These are phyloP conservation scores for Scaptomyza hsui DNA, from an alignment of 1,140 invertebrate genomes.

Conservation along the genomic window DNA sequence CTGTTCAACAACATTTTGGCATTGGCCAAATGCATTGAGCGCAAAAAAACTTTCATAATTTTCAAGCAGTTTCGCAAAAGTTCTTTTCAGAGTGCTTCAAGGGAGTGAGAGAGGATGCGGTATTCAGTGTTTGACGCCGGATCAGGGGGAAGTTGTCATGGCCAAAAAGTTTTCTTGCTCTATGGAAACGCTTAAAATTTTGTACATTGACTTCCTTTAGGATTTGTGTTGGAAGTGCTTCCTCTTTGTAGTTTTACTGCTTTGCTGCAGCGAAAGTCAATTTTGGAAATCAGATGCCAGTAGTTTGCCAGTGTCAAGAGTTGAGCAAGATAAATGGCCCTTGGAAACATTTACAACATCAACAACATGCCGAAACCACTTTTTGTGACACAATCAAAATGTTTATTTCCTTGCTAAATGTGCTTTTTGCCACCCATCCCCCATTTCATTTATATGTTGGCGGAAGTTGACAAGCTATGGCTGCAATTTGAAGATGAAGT, in stretches of 20 bases:
- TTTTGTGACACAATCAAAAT: slow-evolving; percentile 26
- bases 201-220: slow-evolving; percentile 76
- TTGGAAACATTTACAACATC: slow-evolving; percentile 47
- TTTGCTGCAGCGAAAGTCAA: slow-evolving; percentile 26
- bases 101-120: slow-evolving; percentile 27
- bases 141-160: slow-evolving; percentile 74
- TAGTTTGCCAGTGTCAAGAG: slow-evolving; percentile 68
- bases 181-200: slow-evolving; percentile 78
- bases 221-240: slow-evolving; percentile 58
- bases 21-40: slow-evolving; percentile 59
- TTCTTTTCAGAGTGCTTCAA: slow-evolving; percentile 41
- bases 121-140: slow-evolving; percentile 69
- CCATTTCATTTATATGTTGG: too few relatives aligned
- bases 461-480: slow-evolving; percentile 1
- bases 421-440: slow-evolving; percentile 1
- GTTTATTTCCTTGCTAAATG: slow-evolving; percentile 27
- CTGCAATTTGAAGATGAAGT: slow-evolving; percentile 20
- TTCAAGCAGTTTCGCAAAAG: slow-evolving; percentile 72
- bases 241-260: slow-evolving; percentile 34
- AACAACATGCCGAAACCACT: slow-evolving; percentile 43
- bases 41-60: slow-evolving; percentile 79
- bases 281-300: slow-evolving; percentile 68
- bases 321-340: slow-evolving; percentile 79
- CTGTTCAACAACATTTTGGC: slow-evolving; percentile 60
- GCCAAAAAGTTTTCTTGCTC: slow-evolving; percentile 72